Conservation (phyloP, 2,797 vertebrate species). For the Agapornis canus region DNA sequence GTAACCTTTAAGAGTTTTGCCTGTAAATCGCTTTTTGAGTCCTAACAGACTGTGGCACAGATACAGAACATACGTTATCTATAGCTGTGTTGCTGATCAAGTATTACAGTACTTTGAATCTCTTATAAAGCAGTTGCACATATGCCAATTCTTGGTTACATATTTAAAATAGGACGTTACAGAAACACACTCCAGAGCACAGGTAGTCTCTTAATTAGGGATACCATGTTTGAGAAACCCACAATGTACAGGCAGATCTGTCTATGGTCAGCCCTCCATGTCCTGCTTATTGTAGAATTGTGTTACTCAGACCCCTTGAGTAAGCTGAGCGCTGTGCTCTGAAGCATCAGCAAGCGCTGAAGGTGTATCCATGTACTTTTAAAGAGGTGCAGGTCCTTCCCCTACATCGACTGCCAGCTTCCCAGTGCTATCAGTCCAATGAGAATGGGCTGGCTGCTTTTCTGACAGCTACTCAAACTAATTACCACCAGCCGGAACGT, state of each 20-base stretch:
- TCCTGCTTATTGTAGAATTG: not conserved
- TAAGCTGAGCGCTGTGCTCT: not conserved
- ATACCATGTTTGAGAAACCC: not conserved
- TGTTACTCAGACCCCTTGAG: not conserved
- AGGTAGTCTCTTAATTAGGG: not conserved
- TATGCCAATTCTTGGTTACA: not conserved
- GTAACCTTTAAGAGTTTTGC: not conserved
- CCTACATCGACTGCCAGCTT: fast-evolving
- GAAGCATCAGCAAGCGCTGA: not conserved
- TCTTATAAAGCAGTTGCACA: not conserved
- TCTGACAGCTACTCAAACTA: not conserved
- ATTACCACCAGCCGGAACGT: not conserved
- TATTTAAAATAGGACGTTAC: not conserved
- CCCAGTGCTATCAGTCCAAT: not conserved
- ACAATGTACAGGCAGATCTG: not conserved
- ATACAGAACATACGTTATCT: not conserved
- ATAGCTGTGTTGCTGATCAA: not conserved
- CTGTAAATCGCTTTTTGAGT: not conserved
- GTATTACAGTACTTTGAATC: not conserved
- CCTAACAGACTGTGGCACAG: not conserved
- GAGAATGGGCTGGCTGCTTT: not conserved
- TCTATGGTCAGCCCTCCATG: not conserved
- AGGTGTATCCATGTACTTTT: not conserved
- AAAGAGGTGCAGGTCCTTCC: not conserved
- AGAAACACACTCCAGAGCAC: not conserved